Conservation (phyloP, 2,797 vertebrate species). For the Sebastes flavidus region DNA sequence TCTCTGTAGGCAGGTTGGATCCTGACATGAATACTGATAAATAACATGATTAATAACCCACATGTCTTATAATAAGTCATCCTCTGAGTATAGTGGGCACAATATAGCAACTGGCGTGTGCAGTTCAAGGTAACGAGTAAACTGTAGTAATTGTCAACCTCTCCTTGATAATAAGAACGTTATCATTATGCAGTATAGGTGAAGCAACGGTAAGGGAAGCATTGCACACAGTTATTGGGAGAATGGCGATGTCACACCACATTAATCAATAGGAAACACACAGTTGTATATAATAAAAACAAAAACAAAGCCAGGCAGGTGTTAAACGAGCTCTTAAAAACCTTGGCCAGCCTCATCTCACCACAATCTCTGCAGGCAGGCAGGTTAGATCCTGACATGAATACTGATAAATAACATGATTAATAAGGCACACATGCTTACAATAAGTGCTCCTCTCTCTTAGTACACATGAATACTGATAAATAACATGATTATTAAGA, state of each 20-base stretch:
- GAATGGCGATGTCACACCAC: no score
- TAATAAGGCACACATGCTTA: no score
- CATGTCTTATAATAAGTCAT: no score
- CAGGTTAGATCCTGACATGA: constrained; percentile 24
- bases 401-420: constrained; percentile 23
- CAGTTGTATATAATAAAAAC: not conserved
- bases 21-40: constrained; percentile 44
- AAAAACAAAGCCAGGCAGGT: not conserved
- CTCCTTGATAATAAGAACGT: not conserved
- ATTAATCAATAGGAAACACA: not conserved
- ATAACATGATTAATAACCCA: not conserved
- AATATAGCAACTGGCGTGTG: not conserved
- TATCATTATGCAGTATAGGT: not conserved
- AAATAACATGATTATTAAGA: no score
- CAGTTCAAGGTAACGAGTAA: not conserved
- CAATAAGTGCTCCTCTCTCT: no score
- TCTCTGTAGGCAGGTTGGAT: not conserved
- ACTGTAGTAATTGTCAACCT: not conserved
- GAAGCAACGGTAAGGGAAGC: not conserved
- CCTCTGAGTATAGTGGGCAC: not conserved
- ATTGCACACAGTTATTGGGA: not conserved
- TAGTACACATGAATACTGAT: no score
- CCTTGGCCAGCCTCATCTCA: not conserved
- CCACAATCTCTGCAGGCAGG: constrained; percentile 10
- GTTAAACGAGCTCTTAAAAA: not conserved